Base-by-base conservation (phyloP, 2,888 invertebrate species). In the Idaea aversata region DNA sequence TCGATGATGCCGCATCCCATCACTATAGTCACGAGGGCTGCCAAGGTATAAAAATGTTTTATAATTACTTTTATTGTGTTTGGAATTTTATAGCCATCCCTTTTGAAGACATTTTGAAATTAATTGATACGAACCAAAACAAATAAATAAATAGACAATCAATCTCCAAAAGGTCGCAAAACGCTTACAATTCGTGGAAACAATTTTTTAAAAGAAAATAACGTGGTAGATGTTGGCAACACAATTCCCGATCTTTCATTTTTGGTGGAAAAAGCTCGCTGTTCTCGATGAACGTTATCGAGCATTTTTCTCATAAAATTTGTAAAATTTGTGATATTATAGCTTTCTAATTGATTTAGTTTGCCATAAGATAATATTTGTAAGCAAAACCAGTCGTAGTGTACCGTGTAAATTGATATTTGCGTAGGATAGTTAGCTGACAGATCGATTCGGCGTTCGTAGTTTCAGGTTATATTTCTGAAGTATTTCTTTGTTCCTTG, bases 371-470 rank as follows among this genome's bases (percentile, higher is more conserved):
- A 61, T 61, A 65, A 61, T 64, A 38, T 16, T 65, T 67, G 59
- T 66, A 64, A 61, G 38, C 68, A 62, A 63, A 67, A 68, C 57
- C 35, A 59, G 7, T 47, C 7, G 13, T 47, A 38, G 34, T 59
- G 68, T 63, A 16, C 38, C 36, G 61, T 65, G 66, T 57, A 65
- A 69, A 63, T 60, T 65, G 61, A 25, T 61, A 64, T 61, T 78
- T 74, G 68, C 72, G 61, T 75, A 73, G 68, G 72, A 72, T 67
- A 69, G 35, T 69, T 70, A 71, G 65, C 74, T 88, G 86, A 86
- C 87, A 85, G 85, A 87, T 89, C 87, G 87, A 88, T 88, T 86
- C 84, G 82, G 85, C 88, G 84, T 87, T 82, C 76, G 71, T 78
- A 81, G 82, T 88, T 88, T 76, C 85, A 91, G 90, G 90, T 90